phyloP scores from a whole-genome alignment of 1,140 invertebrate species.

The Leptestheria dahalacensis region DNA sequence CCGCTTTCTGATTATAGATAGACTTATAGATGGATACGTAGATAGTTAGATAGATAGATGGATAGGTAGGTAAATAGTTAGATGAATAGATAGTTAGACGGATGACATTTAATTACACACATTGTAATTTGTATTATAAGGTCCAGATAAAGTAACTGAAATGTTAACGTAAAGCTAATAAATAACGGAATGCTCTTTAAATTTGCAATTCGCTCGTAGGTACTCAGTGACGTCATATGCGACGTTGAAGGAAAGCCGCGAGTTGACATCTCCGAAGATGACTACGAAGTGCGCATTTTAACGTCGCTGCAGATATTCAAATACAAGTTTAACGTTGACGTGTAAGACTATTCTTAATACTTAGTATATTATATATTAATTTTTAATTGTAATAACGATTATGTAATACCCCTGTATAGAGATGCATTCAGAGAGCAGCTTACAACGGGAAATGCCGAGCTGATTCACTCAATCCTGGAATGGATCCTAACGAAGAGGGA shows the following conservation, averaged over 20 bases:
- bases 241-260: constrained; percentile 44
- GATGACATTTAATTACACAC: too few species aligned
- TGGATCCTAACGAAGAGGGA: constrained; percentile 58
- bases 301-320: constrained; percentile 46
- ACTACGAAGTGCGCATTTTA: constrained; percentile 44
- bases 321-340: constrained; percentile 45
- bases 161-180: too few species aligned
- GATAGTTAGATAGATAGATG: too few species aligned
- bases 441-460: constrained; percentile 52
- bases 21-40: too few species aligned
- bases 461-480: constrained; percentile 58
- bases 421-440: constrained; percentile 47
- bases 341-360: background rate
- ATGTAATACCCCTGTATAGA: constrained; percentile 21
- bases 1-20: too few species aligned
- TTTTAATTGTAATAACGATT: constrained; percentile 18
- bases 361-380: background rate
- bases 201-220: constrained; percentile 24
- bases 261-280: constrained; percentile 42
- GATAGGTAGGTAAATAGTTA: too few species aligned
- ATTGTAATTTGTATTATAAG: too few species aligned
- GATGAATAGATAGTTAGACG: too few species aligned
- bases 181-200: too few species aligned
- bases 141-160: too few species aligned
- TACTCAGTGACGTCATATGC: constrained; percentile 47